A percentile compares a stretch with the other conserved stretches of the same genome.
Conservation (phyloP, 1,140 invertebrate genomes). For the Hirudo medicinalis region DNA sequence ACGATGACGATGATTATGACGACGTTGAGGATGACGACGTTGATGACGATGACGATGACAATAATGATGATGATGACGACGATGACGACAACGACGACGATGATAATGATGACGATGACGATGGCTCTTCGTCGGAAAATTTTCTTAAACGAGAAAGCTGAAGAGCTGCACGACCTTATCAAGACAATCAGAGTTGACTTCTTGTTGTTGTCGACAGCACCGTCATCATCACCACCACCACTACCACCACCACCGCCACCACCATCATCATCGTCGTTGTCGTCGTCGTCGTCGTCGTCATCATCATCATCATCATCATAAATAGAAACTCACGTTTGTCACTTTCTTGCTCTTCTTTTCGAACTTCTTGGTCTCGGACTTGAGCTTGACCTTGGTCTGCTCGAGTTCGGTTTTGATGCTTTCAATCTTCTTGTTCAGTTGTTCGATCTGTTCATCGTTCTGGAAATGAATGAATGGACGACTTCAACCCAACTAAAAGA, state of each 20-base stretch:
- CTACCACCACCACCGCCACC: background rate
- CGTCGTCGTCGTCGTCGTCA: background rate
- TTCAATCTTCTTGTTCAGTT: background rate
- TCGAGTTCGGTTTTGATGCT: conserved; percentile 4
- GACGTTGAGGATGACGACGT: background rate
- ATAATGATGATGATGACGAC: background rate
- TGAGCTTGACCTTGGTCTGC: background rate
- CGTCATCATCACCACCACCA: background rate
- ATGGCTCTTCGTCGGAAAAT: background rate
- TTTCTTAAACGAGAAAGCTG: too few relatives aligned
- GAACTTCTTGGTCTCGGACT: background rate
- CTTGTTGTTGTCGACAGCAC: background rate
- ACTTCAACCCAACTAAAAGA: too few relatives aligned
- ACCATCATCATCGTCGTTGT: background rate
- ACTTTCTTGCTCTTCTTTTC: conserved; percentile 10
- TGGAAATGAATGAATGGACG: background rate
- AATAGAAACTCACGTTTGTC: background rate
- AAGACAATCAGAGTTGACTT: too few relatives aligned
- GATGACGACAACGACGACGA: background rate
- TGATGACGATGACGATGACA: conserved; percentile 1
- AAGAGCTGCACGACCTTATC: too few relatives aligned
- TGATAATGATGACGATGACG: background rate
- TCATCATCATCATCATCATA: conserved; percentile 10
- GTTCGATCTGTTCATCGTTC: conserved; percentile 4
- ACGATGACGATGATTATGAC: background rate